Percentiles rank a stretch among this genome's conserved stretches.
phyloP scores from a whole-genome alignment of 2,113 vertebrate species.

The Beaufortia kweichowensis region DNA sequence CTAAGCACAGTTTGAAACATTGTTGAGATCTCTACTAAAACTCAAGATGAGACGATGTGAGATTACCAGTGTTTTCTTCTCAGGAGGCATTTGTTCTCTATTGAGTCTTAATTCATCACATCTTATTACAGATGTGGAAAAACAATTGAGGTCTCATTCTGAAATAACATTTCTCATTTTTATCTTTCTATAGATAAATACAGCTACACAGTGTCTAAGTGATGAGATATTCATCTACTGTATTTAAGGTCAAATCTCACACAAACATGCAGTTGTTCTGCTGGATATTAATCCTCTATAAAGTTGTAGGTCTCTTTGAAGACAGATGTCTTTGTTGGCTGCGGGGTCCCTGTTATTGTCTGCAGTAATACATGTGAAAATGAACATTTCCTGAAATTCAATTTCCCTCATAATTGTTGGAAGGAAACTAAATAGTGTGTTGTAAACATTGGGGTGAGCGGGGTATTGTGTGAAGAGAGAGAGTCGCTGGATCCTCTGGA shows the following conservation, averaged over 20 bases:
- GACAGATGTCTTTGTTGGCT: slow-evolving; percentile 78
- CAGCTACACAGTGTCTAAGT: no score
- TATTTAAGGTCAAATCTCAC: no score
- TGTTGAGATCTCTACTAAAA: neutral
- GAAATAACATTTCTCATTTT: no score
- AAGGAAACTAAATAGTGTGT: slow-evolving; percentile 94
- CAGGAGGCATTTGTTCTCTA: neutral
- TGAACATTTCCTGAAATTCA: slow-evolving; percentile 98
- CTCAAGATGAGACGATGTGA: neutral
- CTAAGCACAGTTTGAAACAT: neutral
- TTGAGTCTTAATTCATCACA: no score
- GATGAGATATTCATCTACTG: slow-evolving; percentile 67
- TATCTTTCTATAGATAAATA: no score
- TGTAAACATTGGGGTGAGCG: slow-evolving; percentile 82
- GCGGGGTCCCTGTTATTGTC: slow-evolving; percentile 86
- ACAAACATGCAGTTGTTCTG: slow-evolving; percentile 62
- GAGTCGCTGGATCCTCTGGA: slow-evolving; percentile 67
- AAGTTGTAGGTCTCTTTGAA: slow-evolving; percentile 67
- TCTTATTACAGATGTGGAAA: no score
- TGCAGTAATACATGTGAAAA: slow-evolving; percentile 88
- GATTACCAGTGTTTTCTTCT: neutral
- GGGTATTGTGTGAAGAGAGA: slow-evolving; percentile 82
- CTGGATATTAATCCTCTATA: slow-evolving; percentile 70
- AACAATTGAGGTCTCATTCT: no score
- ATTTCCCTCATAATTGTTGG: slow-evolving; percentile 99